Percentiles rank a stretch among this genome's conserved stretches.
These are phyloP conservation scores for Phycodurus eques DNA, from an alignment of 2,113 vertebrate species.

Conservation along the genomic window DNA sequence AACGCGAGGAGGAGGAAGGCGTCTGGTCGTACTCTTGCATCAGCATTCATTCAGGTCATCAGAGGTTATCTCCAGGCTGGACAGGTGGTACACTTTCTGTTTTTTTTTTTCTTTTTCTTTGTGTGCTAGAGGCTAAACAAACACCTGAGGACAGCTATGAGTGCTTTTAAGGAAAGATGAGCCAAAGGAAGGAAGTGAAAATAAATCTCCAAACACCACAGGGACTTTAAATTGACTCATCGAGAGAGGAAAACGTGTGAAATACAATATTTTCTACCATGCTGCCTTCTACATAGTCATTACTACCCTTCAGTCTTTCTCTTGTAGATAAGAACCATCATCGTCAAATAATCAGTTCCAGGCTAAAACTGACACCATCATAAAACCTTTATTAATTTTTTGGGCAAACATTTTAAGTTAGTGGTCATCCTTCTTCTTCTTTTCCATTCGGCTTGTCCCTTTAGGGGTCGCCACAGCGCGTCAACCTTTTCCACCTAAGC, in stretches of 20 bases:
- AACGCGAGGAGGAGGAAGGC: neutral
- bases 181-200: constrained; percentile 9
- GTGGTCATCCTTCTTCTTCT: no score
- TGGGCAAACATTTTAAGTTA: no score
- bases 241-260: neutral
- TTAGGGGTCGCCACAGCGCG: no score
- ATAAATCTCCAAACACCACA: neutral
- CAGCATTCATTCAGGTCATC: constrained; percentile 2
- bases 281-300: neutral
- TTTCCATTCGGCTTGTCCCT: no score
- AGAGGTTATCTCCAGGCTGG: neutral
- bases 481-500: no score
- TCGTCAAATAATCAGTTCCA: neutral
- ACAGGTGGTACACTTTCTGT: neutral
- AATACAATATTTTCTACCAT: neutral
- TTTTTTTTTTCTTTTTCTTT: neutral
- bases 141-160: neutral
- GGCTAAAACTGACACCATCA: neutral
- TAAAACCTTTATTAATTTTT: neutral
- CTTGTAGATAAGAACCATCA: neutral
- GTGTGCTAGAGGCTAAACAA: neutral
- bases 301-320: neutral
- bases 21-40: neutral
- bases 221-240: constrained; percentile 1
- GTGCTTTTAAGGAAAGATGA: constrained; percentile 6